phyloP scores from a whole-genome alignment of 2,888 invertebrate species.

The Nemapogon koenigi region DNA sequence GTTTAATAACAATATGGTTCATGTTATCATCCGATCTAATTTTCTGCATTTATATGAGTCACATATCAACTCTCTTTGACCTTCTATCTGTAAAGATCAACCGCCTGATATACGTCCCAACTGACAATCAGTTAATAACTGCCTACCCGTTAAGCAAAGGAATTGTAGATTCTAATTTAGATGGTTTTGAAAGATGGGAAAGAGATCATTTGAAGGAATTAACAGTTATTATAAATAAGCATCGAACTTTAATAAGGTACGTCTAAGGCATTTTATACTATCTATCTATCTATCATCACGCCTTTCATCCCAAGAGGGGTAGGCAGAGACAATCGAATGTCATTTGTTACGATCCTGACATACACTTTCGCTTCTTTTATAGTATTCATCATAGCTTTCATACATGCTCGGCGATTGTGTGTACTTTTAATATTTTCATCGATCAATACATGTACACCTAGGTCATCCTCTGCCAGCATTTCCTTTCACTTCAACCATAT shows the following conservation, averaged over 20 bases:
- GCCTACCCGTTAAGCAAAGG: slow-evolving; percentile 35
- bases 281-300: background rate
- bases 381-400: too few relatives aligned
- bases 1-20: slow-evolving; percentile 32
- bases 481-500: too few relatives aligned
- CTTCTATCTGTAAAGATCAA: slow-evolving; percentile 32
- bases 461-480: too few relatives aligned
- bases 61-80: slow-evolving; percentile 42
- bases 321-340: too few relatives aligned
- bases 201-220: slow-evolving; percentile 24
- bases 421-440: too few relatives aligned
- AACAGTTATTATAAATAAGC: slow-evolving; percentile 28
- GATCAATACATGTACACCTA: too few relatives aligned
- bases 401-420: too few relatives aligned
- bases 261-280: background rate
- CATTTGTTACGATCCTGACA: too few relatives aligned
- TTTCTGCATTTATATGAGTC: slow-evolving; percentile 38
- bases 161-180: slow-evolving; percentile 17
- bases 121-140: slow-evolving; percentile 29
- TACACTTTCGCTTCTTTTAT: too few relatives aligned
- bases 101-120: slow-evolving; percentile 29
- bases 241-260: slow-evolving; percentile 36
- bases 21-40: slow-evolving; percentile 38
- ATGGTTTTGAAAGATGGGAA: slow-evolving; percentile 21
- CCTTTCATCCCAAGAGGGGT: too few relatives aligned